Percentiles rank a stretch among this genome's conserved stretches.
Evolutionary conservation across 2,888 invertebrate genomes (phyloP).

Genomic region (Sphecodes monilicornis): DNA sequence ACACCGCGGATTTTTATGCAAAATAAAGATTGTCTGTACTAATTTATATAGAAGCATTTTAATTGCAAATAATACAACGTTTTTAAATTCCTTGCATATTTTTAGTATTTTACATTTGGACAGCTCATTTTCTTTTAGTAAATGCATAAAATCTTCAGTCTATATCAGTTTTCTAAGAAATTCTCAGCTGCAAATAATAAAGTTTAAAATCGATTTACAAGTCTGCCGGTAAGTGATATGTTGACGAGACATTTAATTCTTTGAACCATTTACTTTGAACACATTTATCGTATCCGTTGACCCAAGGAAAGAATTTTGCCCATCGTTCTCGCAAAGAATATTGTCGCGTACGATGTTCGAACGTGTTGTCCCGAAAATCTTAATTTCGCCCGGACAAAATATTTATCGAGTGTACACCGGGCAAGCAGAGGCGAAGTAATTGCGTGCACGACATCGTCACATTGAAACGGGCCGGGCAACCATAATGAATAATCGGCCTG

Average conservation of each 20-base stretch:
- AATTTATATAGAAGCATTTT: no score
- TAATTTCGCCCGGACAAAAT: conserved; percentile 69
- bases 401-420: conserved; percentile 72
- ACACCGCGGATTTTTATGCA: no score
- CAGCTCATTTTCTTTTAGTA: no score
- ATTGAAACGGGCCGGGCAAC: conserved; percentile 50
- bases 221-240: not conserved
- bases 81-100: no score
- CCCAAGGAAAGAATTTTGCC: not conserved
- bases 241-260: not conserved
- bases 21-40: no score
- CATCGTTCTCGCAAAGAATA: not conserved
- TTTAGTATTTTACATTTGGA: no score
- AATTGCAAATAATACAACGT: no score
- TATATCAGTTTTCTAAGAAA: no score
- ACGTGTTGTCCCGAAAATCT: conserved; percentile 48
- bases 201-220: not conserved
- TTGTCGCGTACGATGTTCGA: not conserved
- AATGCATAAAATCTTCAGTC: no score
- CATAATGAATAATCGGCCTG: conserved; percentile 69
- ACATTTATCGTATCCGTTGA: not conserved
- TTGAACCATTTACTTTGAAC: not conserved
- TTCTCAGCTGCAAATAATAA: no score
- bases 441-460: conserved; percentile 75
- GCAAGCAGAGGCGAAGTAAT: conserved; percentile 72